Base-by-base conservation (phyloP, 2,888 invertebrate genomes). In the Clistopyga incitator region DNA sequence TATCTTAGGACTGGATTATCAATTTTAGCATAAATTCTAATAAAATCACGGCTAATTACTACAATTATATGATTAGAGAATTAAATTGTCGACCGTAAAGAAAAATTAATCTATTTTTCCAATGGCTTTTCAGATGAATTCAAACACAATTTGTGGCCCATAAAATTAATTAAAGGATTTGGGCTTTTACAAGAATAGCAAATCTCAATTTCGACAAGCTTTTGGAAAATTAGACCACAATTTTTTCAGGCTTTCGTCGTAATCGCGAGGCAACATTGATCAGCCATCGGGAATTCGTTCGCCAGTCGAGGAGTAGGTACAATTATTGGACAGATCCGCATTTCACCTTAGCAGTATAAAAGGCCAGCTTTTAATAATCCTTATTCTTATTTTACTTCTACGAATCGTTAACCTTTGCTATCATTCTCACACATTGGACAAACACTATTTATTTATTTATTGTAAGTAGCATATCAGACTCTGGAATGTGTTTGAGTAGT, bases 321-420 rank as follows among this genome's bases (percentile, higher is more conserved):
- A 59, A 18, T 38, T 50, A 75, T 59, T 81, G 81, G 67, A 72
- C 77, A 81, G 72, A 50, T 72, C 68, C 3, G 23, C 34, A 42
- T 77, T 52, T 76, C 42, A 15, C 18, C 34, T 25, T 42, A 50
- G 59, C 76, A 72, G 81, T 88, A 88, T 87, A 88, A 89, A 90
- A 89, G 88, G 86, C 88, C 88, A 89, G 88, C 87, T 88, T 90
- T 90, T 88, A 89, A 89, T 89, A 79, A 78, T 86, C 29, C 54
- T 78, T 68, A 82, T 76, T 45, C 38, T 78, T 54, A 78, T 78
- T 20, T 65, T 34, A 74, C 78, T 76, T 67, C 77, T 81, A 45
- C 71, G n/a, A 77, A 70, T 68, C 13, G 15, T 68, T 70, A 15
- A 18, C 25, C 15, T 67, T 61, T 20, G n/a, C 68, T 65, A 78